Evolutionary conservation across 1,140 invertebrate genomes (phyloP), one percentile per base, ranked within the genome.

Genomic region (Drosophila sp.): DNA sequence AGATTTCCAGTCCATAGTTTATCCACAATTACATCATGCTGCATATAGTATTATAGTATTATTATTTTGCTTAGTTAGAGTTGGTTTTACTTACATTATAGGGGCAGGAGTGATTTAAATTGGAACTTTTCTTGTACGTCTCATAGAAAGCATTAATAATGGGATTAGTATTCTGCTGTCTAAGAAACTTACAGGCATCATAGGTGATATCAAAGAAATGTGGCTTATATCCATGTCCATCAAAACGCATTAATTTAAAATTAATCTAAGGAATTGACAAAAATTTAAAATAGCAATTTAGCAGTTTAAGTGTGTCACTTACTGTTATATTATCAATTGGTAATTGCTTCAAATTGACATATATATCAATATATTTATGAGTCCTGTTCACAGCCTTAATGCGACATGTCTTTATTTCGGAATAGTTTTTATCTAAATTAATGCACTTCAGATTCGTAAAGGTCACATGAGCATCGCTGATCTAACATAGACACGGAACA

Each of bases 321-420:
- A 65, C 63, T 8, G 32, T 65, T 8, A 41, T 1, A 68, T 68
- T 61, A 41, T 68, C 33, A 3, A 68, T 29, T 0, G 66, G 66
- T 40, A 23, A 33, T 25, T 30, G 30, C 10, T 38, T 11, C 6
- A 68, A 3, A 25, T 60, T 70, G 0, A 11, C 5, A 25, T 50
- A 58, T 0, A 64, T 2, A 23, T 30, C 27, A 1, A 70, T n/a
- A 25, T 70, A 70, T 58, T 70, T 70, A 41, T 70, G 68, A 1
- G 61, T 70, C 17, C 68, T 55, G 57, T 70, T 70, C 1, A 70
- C 68, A 10, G 68, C 68, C 17, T 70, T 70, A 17, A 70, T 70
- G 1, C 2, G 35, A 30, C 68, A 70, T 6, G 44, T 30, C 17
- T 27, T 4, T 4, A 58, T 50, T 8, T 11, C 32, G 0, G 27